Evolutionary conservation across 2,888 invertebrate species (phyloP).

Genomic region (Ennomos quercinarius): DNA sequence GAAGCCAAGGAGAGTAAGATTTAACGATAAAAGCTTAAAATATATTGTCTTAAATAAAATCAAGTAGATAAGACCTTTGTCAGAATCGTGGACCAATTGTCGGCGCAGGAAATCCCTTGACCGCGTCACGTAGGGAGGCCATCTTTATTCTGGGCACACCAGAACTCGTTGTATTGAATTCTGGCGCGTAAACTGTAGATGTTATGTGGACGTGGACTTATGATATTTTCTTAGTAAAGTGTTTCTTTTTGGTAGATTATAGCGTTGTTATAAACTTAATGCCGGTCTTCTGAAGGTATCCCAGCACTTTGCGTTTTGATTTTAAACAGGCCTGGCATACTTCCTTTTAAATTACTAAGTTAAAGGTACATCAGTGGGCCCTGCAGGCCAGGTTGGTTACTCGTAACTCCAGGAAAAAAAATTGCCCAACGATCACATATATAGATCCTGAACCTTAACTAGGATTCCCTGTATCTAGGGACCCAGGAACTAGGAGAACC

Average conservation of each 20-base stretch:
- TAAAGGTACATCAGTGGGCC: too few species aligned
- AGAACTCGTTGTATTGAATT: slow-evolving; percentile 31
- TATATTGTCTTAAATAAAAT: slow-evolving; percentile 28
- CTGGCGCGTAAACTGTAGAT: slow-evolving; percentile 28
- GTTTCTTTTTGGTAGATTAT: slow-evolving; percentile 19
- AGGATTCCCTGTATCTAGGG: too few species aligned
- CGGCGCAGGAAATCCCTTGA: slow-evolving; percentile 26
- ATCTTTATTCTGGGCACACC: slow-evolving; percentile 30
- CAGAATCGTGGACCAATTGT: slow-evolving; percentile 26
- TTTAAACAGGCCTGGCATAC: too few species aligned
- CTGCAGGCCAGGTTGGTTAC: too few species aligned
- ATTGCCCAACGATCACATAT: too few species aligned
- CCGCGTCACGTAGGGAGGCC: slow-evolving; percentile 24
- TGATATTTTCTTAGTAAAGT: slow-evolving; percentile 25
- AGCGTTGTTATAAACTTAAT: neutral
- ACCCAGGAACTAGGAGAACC: too few species aligned
- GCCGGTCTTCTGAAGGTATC: too few species aligned
- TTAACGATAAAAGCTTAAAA: slow-evolving; percentile 3
- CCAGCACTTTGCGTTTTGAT: too few species aligned
- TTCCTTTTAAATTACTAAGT: too few species aligned
- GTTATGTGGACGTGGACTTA: slow-evolving; percentile 30
- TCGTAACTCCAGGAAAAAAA: too few species aligned
- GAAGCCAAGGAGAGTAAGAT: too few species aligned
- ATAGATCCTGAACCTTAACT: too few species aligned
- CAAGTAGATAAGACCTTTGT: slow-evolving; percentile 24